Evolutionary conservation across 1,140 invertebrate genomes (phyloP), one percentile per base, ranked within the genome.

Genomic region (Cepaea nemoralis): DNA sequence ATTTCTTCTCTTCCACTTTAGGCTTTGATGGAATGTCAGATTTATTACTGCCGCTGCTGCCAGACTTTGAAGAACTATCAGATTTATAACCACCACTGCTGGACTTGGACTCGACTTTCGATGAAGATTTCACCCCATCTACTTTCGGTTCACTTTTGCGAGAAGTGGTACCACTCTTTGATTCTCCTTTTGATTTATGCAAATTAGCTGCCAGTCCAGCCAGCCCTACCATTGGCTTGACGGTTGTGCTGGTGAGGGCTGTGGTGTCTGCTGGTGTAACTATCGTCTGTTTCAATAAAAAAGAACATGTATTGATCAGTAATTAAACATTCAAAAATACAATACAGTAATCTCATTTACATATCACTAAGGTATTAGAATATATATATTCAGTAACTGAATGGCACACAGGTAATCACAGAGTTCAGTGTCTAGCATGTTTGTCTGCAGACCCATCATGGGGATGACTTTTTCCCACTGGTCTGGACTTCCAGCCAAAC

Each of bases 131-230:
- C 35, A 45, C 45, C 0, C 74, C 70, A 10, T 86, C 85, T 33
- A 84, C 39, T 76, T 85, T 84, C 33, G 74, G 45, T 16, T 79
- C 78, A 8, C 77, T 66, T 80, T 88, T 87, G 42, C 80, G 55
- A 50, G 81, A 63, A 16, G 87, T 85, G 27, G 78, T 55, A 35
- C 74, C 83, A n/a, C 83, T 66, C 77, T 90, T 87, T n/a, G 88
- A 76, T 24, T 83, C 69, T 14, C 82, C 76, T 63, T 74, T 63
- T 31, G 84, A 83, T 85, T 88, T 90, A 50, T 88, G 88, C 12
- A 92, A 84, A 85, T 91, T 92, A 19, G 91, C 91, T 24, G 91
- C 91, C 45, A 92, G 82, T 77, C 91, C 91, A 19, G 91, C 91
- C 55, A 92, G 85, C 37, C 91, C 91, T 81, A 88, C 88, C 27